Evolutionary conservation across 2,888 invertebrate species (phyloP).

Genomic region (Polylopha cassiicola): DNA sequence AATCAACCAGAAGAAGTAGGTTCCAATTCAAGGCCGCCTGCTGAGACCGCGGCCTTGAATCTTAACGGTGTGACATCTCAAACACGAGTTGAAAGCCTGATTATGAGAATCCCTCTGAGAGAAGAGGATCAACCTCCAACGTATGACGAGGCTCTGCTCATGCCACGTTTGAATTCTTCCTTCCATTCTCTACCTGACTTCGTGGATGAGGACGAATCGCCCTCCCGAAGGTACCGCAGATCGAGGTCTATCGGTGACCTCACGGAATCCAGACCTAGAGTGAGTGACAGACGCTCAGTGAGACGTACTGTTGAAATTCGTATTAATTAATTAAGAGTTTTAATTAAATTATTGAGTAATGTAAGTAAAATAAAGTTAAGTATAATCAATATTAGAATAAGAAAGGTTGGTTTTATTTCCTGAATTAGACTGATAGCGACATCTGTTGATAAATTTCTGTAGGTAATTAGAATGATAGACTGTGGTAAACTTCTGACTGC

Average conservation of each 20-base stretch:
- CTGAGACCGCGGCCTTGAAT: conserved; percentile 63
- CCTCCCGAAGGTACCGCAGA: conserved; percentile 45
- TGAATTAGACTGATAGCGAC: conserved; percentile 5
- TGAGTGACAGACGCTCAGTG: conserved; percentile 57
- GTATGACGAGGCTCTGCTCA: conserved; percentile 85
- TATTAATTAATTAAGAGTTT: conserved; percentile 28
- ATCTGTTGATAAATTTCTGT: conserved; percentile 7
- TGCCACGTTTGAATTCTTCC: conserved; percentile 82
- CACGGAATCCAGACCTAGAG: conserved; percentile 51
- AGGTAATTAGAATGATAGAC: no score
- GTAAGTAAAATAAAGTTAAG: background rate
- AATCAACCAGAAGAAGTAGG: conserved; percentile 56
- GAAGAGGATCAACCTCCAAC: conserved; percentile 79
- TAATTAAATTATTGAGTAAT: background rate
- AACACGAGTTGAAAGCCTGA: conserved; percentile 48
- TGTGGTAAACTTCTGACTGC: no score
- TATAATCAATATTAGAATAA: background rate
- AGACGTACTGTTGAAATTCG: conserved; percentile 58
- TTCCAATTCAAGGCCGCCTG: conserved; percentile 46
- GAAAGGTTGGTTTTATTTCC: background rate
- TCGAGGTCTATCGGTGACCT: conserved; percentile 70
- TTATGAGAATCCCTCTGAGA: conserved; percentile 52
- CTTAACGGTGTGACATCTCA: conserved; percentile 42
- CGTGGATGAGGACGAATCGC: conserved; percentile 52
- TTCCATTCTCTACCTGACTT: conserved; percentile 76